These are phyloP conservation scores for Erebia palarica DNA, from an alignment of 2,888 invertebrate species.

Conservation along the genomic window DNA sequence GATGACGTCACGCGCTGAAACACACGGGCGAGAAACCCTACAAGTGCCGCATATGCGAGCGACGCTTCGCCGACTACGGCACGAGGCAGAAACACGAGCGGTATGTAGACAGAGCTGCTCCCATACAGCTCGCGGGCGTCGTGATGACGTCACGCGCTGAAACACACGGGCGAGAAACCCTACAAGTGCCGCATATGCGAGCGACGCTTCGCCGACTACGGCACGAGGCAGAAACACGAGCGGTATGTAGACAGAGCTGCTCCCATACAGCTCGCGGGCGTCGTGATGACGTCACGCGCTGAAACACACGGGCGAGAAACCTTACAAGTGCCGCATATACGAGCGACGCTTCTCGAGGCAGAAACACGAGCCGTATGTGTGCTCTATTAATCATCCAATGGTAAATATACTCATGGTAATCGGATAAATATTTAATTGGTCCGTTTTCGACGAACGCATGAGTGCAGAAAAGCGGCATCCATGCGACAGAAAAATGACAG, in stretches of 20 bases:
- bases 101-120: conserved; percentile 42
- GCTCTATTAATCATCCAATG: no score
- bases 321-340: conserved; percentile 32
- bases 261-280: no score
- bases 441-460: no score
- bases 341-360: conserved; percentile 52
- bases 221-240: not conserved
- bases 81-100: conserved; percentile 42
- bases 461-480: no score
- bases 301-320: conserved; percentile 67
- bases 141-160: conserved; percentile 71
- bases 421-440: no score
- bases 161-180: conserved; percentile 68
- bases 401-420: no score
- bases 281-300: conserved; percentile 69
- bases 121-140: no score
- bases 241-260: conserved; percentile 50
- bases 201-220: conserved; percentile 68
- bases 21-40: conserved; percentile 72
- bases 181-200: conserved; percentile 73
- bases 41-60: conserved; percentile 71
- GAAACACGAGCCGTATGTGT: no score
- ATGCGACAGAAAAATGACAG: no score
- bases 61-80: conserved; percentile 66
- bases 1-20: conserved; percentile 69